A percentile compares a stretch with the other conserved stretches of the same genome.
Conservation (phyloP, 2,797 vertebrate species). For the Australoheros facetus region DNA sequence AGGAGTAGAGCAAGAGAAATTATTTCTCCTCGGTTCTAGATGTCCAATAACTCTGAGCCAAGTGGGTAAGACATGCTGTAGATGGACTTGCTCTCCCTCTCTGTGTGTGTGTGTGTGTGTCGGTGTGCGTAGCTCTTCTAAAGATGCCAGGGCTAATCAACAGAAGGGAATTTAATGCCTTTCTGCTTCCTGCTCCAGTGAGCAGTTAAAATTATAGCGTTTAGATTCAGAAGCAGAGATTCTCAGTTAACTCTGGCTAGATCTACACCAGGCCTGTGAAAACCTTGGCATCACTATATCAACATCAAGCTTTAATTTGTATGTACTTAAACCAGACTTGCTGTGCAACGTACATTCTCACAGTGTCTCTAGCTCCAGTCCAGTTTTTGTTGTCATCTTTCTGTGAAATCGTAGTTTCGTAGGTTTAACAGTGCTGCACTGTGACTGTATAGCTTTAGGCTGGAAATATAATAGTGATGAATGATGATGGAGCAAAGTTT, state of each 20-base stretch:
- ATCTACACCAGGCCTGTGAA: conserved; percentile 42
- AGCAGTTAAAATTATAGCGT: conserved; percentile 68
- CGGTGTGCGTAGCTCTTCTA: conserved; percentile 18
- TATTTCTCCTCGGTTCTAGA: conserved; percentile 32
- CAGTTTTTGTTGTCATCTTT: neutral
- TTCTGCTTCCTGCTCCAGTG: conserved; percentile 64
- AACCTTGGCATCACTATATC: conserved; percentile 42
- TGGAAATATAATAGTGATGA: conserved; percentile 11
- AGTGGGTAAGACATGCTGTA: conserved; percentile 27
- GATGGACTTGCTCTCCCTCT: neutral
- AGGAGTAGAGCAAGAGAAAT: conserved; percentile 38
- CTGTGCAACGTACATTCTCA: conserved; percentile 14
- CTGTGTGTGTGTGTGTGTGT: conserved; percentile 1
- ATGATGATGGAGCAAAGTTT: neutral
- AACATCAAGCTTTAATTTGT: conserved; percentile 45
- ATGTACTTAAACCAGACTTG: conserved; percentile 20
- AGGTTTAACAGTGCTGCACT: conserved; percentile 6
- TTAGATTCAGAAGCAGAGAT: conserved; percentile 68
- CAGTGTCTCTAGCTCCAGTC: neutral
- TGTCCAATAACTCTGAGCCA: conserved; percentile 47
- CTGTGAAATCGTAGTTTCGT: neutral
- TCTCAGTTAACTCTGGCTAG: conserved; percentile 40
- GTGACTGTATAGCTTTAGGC: conserved; percentile 20
- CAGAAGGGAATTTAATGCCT: conserved; percentile 49
- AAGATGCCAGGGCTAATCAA: conserved; percentile 64